phyloP scores from a whole-genome alignment of 2,113 vertebrate genomes.

The Catharus fuscescens region DNA sequence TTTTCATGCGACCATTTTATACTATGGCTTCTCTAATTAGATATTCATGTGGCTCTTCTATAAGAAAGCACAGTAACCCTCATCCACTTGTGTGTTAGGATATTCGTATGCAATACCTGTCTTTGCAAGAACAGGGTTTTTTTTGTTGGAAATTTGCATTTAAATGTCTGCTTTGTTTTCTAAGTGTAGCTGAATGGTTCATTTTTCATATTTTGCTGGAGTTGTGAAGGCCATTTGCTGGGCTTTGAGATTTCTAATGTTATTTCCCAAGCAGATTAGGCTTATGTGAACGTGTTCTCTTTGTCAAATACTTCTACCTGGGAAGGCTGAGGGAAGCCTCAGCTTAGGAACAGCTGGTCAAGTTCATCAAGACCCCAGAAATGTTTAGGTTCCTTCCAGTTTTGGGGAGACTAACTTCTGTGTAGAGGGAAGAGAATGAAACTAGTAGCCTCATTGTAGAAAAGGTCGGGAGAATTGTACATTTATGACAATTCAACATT shows the following conservation, averaged over 20 bases:
- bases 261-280: background rate
- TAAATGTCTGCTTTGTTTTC: background rate
- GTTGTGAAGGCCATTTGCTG: background rate
- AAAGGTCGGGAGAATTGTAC: background rate
- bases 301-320: background rate
- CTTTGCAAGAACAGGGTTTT: background rate
- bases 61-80: background rate
- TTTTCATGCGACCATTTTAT: background rate
- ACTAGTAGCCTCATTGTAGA: background rate
- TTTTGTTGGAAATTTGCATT: background rate
- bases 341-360: background rate
- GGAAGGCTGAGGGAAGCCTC: background rate
- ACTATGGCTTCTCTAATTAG: background rate
- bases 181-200: background rate
- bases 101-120: fast-evolving
- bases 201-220: background rate
- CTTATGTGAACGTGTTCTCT: background rate
- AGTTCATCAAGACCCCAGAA: background rate
- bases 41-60: background rate
- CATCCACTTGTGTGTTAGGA: background rate
- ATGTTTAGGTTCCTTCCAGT: background rate
- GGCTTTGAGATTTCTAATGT: background rate
- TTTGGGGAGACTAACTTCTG: background rate
- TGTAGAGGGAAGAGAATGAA: background rate
- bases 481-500: background rate